A percentile compares a stretch with the other conserved stretches of the same genome.
Evolutionary conservation across 2,888 invertebrate genomes (phyloP).

Genomic region (Pyrrhia umbra): DNA sequence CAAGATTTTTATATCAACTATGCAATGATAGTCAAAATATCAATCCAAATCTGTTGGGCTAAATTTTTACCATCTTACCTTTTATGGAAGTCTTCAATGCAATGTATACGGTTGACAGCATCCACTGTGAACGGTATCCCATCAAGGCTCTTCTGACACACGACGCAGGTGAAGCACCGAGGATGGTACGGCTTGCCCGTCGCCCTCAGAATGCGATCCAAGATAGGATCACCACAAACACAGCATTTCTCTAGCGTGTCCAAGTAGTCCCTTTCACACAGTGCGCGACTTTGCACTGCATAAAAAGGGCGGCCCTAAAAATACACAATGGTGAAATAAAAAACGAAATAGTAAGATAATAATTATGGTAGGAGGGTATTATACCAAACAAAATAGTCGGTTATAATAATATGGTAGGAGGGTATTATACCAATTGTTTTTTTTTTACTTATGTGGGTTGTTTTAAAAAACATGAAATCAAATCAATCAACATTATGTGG

Average conservation of each 20-base stretch:
- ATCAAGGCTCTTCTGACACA: slow-evolving; percentile 98
- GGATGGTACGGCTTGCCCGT: slow-evolving; percentile 99
- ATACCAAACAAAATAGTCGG: too few relatives aligned
- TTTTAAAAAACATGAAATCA: too few relatives aligned
- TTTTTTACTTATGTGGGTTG: too few relatives aligned
- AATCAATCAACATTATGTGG: too few relatives aligned
- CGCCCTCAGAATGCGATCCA: slow-evolving; percentile 97
- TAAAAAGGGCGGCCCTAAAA: slow-evolving; percentile 98
- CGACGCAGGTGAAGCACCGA: slow-evolving; percentile 98
- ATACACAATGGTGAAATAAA: not conserved
- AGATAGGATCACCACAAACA: slow-evolving; percentile 98
- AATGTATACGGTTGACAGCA: slow-evolving; percentile 99
- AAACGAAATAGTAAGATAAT: too few relatives aligned
- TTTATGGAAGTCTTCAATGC: slow-evolving; percentile 99
- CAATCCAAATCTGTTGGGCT: too few relatives aligned
- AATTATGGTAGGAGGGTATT: too few relatives aligned
- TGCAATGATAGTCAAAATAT: too few relatives aligned
- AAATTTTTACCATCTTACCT: slow-evolving; percentile 91
- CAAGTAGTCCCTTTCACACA: slow-evolving; percentile 98
- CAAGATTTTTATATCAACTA: not conserved
- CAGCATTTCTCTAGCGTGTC: slow-evolving; percentile 99
- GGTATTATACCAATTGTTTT: too few relatives aligned
- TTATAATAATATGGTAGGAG: too few relatives aligned
- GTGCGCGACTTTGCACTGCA: slow-evolving; percentile 97
- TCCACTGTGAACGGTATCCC: slow-evolving; percentile 99